Evolutionary conservation across 2,113 vertebrate genomes (phyloP).

Genomic region (Rhineura floridana): DNA sequence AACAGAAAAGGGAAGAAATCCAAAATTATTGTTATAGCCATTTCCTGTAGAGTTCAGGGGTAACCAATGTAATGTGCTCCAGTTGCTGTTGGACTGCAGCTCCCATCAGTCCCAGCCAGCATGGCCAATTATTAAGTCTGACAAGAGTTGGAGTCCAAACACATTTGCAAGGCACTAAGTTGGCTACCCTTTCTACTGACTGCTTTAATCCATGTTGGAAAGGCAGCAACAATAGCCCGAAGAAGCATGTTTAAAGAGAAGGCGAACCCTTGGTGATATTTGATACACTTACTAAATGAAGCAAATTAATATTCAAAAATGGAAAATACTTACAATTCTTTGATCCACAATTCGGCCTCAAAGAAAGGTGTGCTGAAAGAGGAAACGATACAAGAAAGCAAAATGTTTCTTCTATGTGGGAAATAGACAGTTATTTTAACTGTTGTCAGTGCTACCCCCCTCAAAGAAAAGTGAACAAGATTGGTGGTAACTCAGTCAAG

Average conservation of each 20-base stretch:
- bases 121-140: background rate
- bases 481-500: background rate
- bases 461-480: background rate
- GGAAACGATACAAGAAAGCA: background rate
- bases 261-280: background rate
- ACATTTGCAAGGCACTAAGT: no score
- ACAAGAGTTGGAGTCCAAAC: background rate
- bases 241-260: background rate
- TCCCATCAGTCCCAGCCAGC: background rate
- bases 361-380: constrained; percentile 84
- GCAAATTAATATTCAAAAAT: constrained; percentile 15
- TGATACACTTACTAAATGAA: background rate
- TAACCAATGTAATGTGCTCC: no score
- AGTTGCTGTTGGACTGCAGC: no score
- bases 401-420: rapidly evolving
- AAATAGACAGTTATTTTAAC: background rate
- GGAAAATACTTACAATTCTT: constrained; percentile 89
- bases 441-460: no score
- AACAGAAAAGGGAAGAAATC: background rate
- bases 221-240: background rate
- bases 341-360: constrained; percentile 94
- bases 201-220: background rate
- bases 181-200: background rate
- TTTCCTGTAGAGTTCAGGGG: background rate
- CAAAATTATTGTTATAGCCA: background rate